Evolutionary conservation across 1,140 invertebrate species (phyloP), one percentile per base, ranked within the genome.

Genomic region (Hyles euphorbiae): DNA sequence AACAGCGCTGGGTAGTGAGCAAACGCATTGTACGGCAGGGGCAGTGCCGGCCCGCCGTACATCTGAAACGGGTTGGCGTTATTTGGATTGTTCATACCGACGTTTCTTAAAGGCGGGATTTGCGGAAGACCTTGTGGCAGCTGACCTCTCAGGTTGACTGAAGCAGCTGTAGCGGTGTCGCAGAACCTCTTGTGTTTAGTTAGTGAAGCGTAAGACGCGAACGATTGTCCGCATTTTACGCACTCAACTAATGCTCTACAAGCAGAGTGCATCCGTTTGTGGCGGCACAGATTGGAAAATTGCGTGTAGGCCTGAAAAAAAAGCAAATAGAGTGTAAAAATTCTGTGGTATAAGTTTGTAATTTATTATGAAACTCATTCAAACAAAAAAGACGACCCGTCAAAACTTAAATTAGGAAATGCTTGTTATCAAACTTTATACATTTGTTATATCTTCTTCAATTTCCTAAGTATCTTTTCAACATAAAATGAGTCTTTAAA

Each of bases 281-380:
- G 99, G 12, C 99, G 94, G 81, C 99, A 99, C 68, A 99, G 91
- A 86, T 99, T 99, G 9, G 98, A 99, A 87, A 99, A 99, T 90
- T 99, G 99, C 0, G 99, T 99, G 90, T 99, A 99, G 2, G 98
- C 94, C 92, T 97, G 95, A 60, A 94, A 93, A 83, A 89, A 91
- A 62, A 56, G 3, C 32, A 49, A 52, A 62, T n/a, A 12, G 48
- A 36, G 43, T 49, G 44, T 47, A 47, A 22, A 43, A 32, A 34
- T 32, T 36, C 12, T 54, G 22, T 22, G 22, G 22, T 40, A 40
- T 40, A 40, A 40, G 8, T 40, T 40, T 46, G 40, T 53, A 5
- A 52, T 56, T n/a, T 34, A 54, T 50, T 3, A 33, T 22, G 55
- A 45, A 32, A 58, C 8, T 22, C 2, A 22, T 22, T 22, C 22